phyloP scores from a whole-genome alignment of 2,888 invertebrate species.

The Palloptera scutellata region DNA sequence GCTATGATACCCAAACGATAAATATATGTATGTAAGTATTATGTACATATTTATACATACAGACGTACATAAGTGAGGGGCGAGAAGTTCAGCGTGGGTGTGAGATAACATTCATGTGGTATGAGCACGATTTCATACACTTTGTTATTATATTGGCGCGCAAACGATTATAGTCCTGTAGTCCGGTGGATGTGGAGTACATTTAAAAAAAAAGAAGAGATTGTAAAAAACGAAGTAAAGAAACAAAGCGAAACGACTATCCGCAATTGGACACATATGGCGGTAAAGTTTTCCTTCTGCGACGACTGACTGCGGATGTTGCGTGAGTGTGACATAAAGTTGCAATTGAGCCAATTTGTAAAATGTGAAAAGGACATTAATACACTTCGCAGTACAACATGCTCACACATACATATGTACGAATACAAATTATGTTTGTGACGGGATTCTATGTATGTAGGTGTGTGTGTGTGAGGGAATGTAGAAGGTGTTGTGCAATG shows the following conservation, averaged over 20 bases:
- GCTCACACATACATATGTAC: not conserved
- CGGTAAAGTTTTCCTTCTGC: conserved; percentile 41
- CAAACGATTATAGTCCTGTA: conserved; percentile 28
- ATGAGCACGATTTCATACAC: conserved; percentile 6
- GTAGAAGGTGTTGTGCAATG: not conserved
- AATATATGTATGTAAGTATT: conserved; percentile 8
- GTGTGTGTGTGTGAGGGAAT: conserved; percentile 4
- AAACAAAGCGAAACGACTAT: conserved; percentile 29
- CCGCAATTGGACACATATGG: conserved; percentile 57
- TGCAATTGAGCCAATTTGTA: conserved; percentile 65
- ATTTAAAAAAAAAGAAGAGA: not conserved
- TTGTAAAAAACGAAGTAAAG: conserved; percentile 7
- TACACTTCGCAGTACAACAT: conserved; percentile 30
- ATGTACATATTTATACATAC: conserved; percentile 12
- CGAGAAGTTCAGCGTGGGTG: conserved; percentile 17
- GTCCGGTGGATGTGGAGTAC: too few species aligned
- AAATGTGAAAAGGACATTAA: conserved; percentile 57
- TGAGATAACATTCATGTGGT: too few species aligned
- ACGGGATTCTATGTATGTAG: not conserved
- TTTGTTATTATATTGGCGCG: conserved; percentile 35
- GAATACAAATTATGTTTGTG: too few species aligned
- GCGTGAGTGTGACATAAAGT: conserved; percentile 59
- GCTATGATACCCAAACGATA: conserved; percentile 54
- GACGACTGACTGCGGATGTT: conserved; percentile 2
- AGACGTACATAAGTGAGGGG: not conserved